A percentile compares a stretch with the other conserved stretches of the same genome.
Conservation (phyloP, 2,888 invertebrate genomes). For the Tuta absoluta region DNA sequence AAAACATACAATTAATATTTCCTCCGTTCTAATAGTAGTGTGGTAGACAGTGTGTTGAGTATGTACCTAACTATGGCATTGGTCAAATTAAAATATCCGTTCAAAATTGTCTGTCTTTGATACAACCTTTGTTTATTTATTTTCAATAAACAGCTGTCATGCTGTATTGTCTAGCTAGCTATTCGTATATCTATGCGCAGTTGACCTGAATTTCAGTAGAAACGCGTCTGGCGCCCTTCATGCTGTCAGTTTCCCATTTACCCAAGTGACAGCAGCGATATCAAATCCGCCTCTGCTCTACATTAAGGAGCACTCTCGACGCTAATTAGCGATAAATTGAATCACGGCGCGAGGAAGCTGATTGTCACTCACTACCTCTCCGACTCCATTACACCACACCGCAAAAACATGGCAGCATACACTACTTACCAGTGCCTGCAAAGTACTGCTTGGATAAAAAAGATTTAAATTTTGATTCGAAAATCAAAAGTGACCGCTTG, state of each 20-base stretch:
- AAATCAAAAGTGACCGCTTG: conserved; percentile 41
- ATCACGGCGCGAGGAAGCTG: conserved; percentile 60
- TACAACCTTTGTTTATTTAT: background rate
- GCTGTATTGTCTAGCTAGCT: background rate
- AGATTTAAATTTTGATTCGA: conserved; percentile 41
- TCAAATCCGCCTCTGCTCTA: conserved; percentile 70
- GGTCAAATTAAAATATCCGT: too few relatives aligned
- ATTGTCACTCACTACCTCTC: conserved; percentile 55
- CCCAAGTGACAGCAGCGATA: conserved; percentile 65
- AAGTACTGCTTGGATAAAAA: background rate
- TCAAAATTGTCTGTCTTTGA: background rate
- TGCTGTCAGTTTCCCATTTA: conserved; percentile 74
- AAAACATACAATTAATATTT: too few relatives aligned
- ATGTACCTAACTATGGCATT: too few relatives aligned
- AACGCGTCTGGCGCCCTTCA: conserved; percentile 49
- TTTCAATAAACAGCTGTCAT: conserved; percentile 3
- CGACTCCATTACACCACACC: conserved; percentile 41
- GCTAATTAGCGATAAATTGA: conserved; percentile 79
- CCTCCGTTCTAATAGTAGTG: too few relatives aligned
- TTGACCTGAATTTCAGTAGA: conserved; percentile 62
- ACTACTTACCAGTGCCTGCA: background rate
- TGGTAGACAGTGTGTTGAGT: too few relatives aligned
- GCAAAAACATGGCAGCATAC: conserved; percentile 35
- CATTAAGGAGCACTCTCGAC: conserved; percentile 76
- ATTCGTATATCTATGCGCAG: conserved; percentile 16